A percentile compares a stretch with the other conserved stretches of the same genome.
phyloP scores from a whole-genome alignment of 2,888 invertebrate genomes.

The Lycocerus yunnanus region DNA sequence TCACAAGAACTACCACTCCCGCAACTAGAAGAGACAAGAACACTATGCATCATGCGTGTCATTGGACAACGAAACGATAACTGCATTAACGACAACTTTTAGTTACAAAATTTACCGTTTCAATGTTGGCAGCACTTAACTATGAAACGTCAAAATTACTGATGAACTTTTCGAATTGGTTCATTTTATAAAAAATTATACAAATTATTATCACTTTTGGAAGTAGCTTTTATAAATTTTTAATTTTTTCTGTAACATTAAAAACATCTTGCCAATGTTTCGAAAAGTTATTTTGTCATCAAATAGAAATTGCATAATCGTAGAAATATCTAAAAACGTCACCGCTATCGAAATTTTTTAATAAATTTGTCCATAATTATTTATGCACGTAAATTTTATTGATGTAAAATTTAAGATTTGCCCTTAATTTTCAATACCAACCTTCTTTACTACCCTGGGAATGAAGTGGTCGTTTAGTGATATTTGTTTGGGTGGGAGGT shows the following conservation, averaged over 20 bases:
- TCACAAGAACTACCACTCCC: slow-evolving; percentile 42
- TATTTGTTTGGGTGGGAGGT: slow-evolving; percentile 13
- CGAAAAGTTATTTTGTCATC: not conserved
- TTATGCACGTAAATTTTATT: not conserved
- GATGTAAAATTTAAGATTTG: not conserved
- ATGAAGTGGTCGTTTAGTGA: not conserved
- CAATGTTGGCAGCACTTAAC: not conserved
- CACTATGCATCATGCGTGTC: slow-evolving; percentile 23
- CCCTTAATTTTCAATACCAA: not conserved
- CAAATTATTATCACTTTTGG: not conserved
- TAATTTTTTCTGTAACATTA: not conserved
- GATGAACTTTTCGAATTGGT: not conserved
- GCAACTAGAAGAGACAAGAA: slow-evolving; percentile 40
- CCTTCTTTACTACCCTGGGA: not conserved
- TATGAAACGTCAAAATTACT: not conserved
- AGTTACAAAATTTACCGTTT: not conserved
- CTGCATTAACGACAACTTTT: slow-evolving; percentile 7
- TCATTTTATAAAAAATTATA: not conserved
- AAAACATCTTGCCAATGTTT: not conserved
- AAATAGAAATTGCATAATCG: not conserved
- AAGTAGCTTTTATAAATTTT: not conserved
- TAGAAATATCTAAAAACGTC: not conserved
- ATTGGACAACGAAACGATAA: not conserved
- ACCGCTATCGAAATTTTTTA: not conserved
- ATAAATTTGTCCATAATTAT: not conserved